Evolutionary conservation across 2,888 invertebrate genomes (phyloP), one percentile per base, ranked within the genome.

Genomic region (Oconnorella tubifera): DNA sequence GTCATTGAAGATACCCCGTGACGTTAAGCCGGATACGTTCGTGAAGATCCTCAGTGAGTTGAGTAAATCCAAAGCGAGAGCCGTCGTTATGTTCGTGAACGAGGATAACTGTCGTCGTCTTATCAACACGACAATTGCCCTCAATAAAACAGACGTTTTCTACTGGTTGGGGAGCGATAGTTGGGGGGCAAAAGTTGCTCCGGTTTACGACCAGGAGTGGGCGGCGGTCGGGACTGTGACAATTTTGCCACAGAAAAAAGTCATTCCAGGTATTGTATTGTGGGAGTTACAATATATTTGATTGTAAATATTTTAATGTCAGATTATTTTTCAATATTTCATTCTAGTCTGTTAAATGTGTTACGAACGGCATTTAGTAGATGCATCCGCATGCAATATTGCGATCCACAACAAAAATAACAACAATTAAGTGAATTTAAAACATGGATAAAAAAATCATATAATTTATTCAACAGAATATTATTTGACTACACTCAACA

Each of bases 1-100:
- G 80, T 74, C 85, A 50, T 85, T 87, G 74, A 86, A 86, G 75
- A 86, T 88, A 48, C 80, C 86, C 32, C 80, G 87, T 59, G 85
- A 86, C 70, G 83, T 86, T 0, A 83, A 83, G 69, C 79, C 82
- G 31, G 85, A 85, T 66, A 86, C 86, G 73, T 88, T 87, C 73
- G 86, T 86, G 72, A 81, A 84, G 51, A 86, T 88, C 62, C 84
- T 89, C 61, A 84, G 85, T 53, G 83, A 85, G 56, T 83, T 89
- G 4, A 78, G 82, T 49, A 78, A 83, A n/a, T 85, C 86, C 71
- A 86, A 86, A 72, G 88, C 88, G 48, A 81, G 86, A 58, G 87
- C 86, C 6, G 88, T 89, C 33, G 86, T 89, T 28, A 85, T 89
- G 80, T 89, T 89, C 77, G 88, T 88, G 29, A 88, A 89, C 76